phyloP scores from a whole-genome alignment of 2,888 invertebrate genomes.

The Coelinius sp. region DNA sequence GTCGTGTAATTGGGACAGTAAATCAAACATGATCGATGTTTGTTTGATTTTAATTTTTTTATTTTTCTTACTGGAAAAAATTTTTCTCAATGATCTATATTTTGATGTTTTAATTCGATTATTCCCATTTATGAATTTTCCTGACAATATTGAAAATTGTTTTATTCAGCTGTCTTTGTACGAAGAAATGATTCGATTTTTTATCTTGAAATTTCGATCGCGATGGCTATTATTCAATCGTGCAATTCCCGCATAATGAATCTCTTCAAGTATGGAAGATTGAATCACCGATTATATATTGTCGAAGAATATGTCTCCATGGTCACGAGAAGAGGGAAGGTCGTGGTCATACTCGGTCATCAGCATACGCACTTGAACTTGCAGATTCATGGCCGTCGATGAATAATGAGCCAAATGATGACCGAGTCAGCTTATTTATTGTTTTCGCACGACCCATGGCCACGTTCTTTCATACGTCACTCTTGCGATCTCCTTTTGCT shows the following conservation, averaged over 20 bases:
- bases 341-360: background rate
- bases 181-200: too few relatives aligned
- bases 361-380: background rate
- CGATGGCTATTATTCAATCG: background rate
- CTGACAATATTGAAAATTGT: too few relatives aligned
- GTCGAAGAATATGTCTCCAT: background rate
- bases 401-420: background rate
- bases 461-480: background rate
- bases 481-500: background rate
- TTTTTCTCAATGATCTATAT: background rate
- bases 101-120: background rate
- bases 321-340: background rate
- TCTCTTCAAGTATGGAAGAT: background rate
- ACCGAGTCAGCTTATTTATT: conserved; percentile 12
- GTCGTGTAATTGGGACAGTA: background rate
- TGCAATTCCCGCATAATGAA: background rate
- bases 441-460: conserved; percentile 24
- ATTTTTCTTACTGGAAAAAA: background rate
- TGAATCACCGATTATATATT: background rate
- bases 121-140: background rate
- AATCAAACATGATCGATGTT: background rate
- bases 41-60: background rate
- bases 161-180: too few relatives aligned
- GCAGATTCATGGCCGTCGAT: background rate
- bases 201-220: too few relatives aligned